phyloP scores from a whole-genome alignment of 2,113 vertebrate genomes.

The Eublepharis macularius region DNA sequence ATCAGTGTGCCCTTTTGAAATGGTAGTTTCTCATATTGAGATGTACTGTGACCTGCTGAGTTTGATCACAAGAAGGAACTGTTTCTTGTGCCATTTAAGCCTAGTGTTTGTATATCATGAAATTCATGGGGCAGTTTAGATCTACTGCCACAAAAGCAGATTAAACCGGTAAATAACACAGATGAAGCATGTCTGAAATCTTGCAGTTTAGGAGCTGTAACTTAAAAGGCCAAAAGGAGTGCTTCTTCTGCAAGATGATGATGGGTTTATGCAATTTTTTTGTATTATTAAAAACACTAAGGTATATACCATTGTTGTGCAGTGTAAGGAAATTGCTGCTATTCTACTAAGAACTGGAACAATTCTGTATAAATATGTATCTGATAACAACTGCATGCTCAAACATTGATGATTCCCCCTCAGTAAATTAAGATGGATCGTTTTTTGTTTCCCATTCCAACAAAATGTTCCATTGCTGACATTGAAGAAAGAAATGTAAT shows the following conservation, averaged over 20 bases:
- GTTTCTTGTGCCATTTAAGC: constrained; percentile 75
- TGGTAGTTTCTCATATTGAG: constrained; percentile 85
- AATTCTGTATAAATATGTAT: constrained; percentile 66
- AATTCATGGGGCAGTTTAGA: constrained; percentile 56
- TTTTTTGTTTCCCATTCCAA: constrained; percentile 64
- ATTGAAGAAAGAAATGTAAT: constrained; percentile 74
- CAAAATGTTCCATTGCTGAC: constrained; percentile 72
- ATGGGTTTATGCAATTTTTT: constrained; percentile 80
- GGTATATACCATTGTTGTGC: constrained; percentile 69
- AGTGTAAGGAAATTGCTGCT: constrained; percentile 68
- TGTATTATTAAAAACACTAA: constrained; percentile 72
- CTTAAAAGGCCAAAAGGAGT: constrained; percentile 42
- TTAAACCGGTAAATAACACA: constrained; percentile 35
- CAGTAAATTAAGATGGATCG: constrained; percentile 60
- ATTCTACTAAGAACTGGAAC: constrained; percentile 66
- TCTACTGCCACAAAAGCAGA: constrained; percentile 46
- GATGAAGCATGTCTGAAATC: constrained; percentile 35
- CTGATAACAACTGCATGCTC: constrained; percentile 77
- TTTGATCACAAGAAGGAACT: constrained; percentile 71
- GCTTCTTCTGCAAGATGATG: constrained; percentile 67
- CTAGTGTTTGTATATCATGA: constrained; percentile 43
- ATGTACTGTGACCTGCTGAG: constrained; percentile 72
- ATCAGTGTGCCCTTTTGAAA: constrained; percentile 68
- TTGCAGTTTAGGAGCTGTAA: constrained; percentile 28
- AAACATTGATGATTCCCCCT: constrained; percentile 71